phyloP scores from a whole-genome alignment of 2,888 invertebrate species.

The Sipha maydis region DNA sequence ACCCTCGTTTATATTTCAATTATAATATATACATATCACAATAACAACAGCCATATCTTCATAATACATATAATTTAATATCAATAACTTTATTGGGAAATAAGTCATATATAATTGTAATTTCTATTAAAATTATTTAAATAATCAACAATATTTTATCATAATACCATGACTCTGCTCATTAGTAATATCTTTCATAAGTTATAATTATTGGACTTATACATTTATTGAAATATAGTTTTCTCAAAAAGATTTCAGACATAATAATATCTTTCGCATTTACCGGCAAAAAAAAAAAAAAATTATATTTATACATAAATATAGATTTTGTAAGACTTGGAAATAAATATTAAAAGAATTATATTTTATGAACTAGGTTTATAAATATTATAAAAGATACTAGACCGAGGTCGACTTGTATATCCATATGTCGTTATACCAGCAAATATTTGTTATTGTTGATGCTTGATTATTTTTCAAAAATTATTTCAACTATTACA shows the following conservation, averaged over 20 bases:
- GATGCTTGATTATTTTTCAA: not conserved
- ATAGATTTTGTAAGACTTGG: not conserved
- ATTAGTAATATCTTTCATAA: not conserved
- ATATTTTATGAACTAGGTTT: not conserved
- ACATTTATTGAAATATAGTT: not conserved
- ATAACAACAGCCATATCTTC: not conserved
- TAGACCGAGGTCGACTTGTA: no score
- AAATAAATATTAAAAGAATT: not conserved
- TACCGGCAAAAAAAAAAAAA: not conserved
- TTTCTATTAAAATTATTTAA: not conserved
- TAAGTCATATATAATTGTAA: not conserved
- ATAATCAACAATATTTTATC: not conserved
- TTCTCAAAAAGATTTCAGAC: not conserved
- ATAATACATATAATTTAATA: not conserved
- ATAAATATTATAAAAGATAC: not conserved
- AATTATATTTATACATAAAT: not conserved
- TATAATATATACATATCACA: not conserved
- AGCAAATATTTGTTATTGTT: not conserved
- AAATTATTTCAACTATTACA: not conserved
- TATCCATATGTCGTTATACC: not conserved
- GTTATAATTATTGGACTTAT: not conserved
- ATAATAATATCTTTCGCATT: not conserved
- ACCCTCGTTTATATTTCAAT: no score
- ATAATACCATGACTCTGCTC: no score
- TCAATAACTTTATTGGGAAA: no score